Base-by-base conservation (phyloP, 1,140 invertebrate genomes). In the Hypsibius dujardini region DNA sequence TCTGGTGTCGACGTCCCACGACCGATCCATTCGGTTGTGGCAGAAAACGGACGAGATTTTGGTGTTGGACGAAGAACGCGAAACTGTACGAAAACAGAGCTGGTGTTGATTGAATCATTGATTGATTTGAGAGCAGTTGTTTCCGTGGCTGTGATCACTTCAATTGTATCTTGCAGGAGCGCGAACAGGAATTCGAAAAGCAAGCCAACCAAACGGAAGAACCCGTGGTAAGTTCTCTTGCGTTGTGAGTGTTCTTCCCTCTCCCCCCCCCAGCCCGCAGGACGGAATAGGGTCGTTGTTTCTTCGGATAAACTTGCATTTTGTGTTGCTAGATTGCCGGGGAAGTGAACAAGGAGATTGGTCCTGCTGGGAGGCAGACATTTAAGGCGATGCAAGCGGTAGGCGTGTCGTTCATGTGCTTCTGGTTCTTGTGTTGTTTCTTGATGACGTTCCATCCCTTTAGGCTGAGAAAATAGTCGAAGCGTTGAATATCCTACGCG, bases 21-120 rank as follows among this genome's bases (percentile, higher is more conserved):
- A 99, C 82, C 85, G 86, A 75, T 88, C 91, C 40, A 77, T 98
- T 60, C 83, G 95, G 46, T 77, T 98, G 46, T 96, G 86, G 83
- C 85, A 92, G 77, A 87, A 88, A 76, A 90, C 90, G 1, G 83
- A 88, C 67, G 93, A 98, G 80, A 86, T 88, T 1, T 82, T 98
- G 47, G 88, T 98, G 47, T 80, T 98, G 2, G 87, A 93, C 77
- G 95, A 98, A 79, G 85, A 93, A 74, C 85, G 87, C 75, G 95
- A 98, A 81, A 79, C 79, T 75, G 82, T 81, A 47, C 46, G 2
- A 47, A 46, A 28, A n/a, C 70, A 45, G 14, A 47, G 28, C 45
- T 14, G 15, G 70, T 47, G 28, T 72, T 47, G 2, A 73, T n/a
- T 3, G 28, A 70, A 40, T 15, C 47, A 46, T 46, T 15, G 40